Base-by-base conservation (phyloP, 2,797 vertebrate genomes). In the Pogoniulus pusillus region DNA sequence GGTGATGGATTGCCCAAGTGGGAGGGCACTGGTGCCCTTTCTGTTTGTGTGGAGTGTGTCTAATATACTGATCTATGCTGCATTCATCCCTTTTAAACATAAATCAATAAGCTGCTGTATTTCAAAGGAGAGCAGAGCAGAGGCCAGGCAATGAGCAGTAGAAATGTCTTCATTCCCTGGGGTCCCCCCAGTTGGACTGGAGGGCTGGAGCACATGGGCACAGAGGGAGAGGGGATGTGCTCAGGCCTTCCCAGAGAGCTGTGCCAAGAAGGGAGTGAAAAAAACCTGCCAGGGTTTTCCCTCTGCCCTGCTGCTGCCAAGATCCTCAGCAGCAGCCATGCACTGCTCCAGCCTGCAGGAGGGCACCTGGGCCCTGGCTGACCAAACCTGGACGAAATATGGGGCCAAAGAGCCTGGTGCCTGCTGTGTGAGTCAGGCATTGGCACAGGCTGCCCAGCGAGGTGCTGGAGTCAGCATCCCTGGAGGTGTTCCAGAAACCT, bases 61-160 rank as follows among this genome's bases (percentile, higher is more conserved):
- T 93, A 89, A 96, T 96, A 90, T n/a, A 91, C 94, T 96, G 95
- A 95, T 94, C 89, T 93, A 95, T 90, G 94, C 94, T 72, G 89
- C 93, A 83, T 94, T 91, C 93, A 94, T 85, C 89, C 93, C 87
- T 90, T 85, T 89, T 94, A 94, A 94, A 94, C 85, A 96, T 94
- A 95, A 96, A 95, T 95, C 95, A 95, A 95, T 95, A 85, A 72
- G 69, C 92, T 39, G 94, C 94, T 83, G 69, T 82, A 94, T 94
- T 95, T 95, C 95, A 91, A 30, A 53, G n/a, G 55, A 66, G 73
- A 45, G 39, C 87, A 82, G 41, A 84, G 84, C 62, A 27, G 32
- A 12, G 81, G 81, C 22, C 65, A 54, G 45, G 82, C 93, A 63
- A 35, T 43, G 84, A 3, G 76, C 84, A 16, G 12, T 9, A 41